phyloP scores from a whole-genome alignment of 1,140 invertebrate species.

The Brachionus calyciflorus region DNA sequence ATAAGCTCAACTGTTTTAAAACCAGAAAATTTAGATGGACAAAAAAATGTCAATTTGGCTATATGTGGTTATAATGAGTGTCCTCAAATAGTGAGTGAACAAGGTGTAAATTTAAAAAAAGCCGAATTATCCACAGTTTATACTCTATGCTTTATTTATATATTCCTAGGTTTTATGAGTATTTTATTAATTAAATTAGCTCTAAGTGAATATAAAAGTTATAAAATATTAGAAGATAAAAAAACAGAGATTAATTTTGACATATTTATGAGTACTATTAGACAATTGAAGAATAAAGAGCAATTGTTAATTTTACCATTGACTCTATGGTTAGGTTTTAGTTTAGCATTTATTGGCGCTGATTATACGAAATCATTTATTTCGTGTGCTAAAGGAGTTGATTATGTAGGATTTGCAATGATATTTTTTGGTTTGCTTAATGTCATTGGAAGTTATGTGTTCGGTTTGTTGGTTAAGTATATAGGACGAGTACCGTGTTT shows the following conservation, averaged over 20 bases:
- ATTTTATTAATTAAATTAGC: constrained; percentile 5
- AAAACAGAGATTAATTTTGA: constrained; percentile 2
- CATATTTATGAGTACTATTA: constrained; percentile 21
- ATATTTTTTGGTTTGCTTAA: constrained; percentile 89
- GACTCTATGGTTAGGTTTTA: constrained; percentile 92
- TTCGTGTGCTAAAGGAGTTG: constrained; percentile 67
- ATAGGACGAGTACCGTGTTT: constrained; percentile 82
- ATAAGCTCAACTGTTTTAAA: constrained; percentile 84
- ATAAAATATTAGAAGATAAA: background rate
- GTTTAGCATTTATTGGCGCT: constrained; percentile 89
- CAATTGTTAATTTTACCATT: constrained; percentile 88
- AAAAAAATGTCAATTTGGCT: background rate
- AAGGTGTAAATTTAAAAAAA: background rate
- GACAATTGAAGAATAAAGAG: constrained; percentile 67
- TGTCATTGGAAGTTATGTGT: constrained; percentile 79
- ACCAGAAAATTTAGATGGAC: constrained; percentile 33
- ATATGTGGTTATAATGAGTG: constrained; percentile 18
- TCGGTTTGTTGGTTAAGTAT: constrained; percentile 85
- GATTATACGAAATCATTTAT: constrained; percentile 77
- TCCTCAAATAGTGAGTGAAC: background rate
- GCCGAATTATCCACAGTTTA: constrained; percentile 1
- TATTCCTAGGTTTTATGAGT: constrained; percentile 2
- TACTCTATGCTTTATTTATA: background rate
- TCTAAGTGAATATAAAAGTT: constrained; percentile 12
- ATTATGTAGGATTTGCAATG: constrained; percentile 88